phyloP scores from a whole-genome alignment of 2,113 vertebrate genomes.

The Psittacus erithacus region DNA sequence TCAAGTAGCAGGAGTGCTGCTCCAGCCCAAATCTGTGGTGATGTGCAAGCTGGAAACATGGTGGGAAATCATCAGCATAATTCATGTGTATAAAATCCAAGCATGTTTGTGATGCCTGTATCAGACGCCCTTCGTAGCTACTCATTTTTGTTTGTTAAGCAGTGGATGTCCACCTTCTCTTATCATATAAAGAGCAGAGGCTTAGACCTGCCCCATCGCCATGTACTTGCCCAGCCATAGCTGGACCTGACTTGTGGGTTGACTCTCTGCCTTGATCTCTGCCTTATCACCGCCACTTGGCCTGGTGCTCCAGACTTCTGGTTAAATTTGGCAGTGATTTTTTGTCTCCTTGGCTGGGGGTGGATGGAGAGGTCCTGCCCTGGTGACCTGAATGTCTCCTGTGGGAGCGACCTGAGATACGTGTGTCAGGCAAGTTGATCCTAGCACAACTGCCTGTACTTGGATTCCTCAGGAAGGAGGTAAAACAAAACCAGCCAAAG shows the following conservation, averaged over 20 bases:
- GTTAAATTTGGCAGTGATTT: not conserved
- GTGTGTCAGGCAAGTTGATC: not conserved
- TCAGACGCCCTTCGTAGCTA: not conserved
- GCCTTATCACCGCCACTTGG: not conserved
- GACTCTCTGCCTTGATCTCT: not conserved
- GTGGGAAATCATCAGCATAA: not conserved
- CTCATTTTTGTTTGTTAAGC: not conserved
- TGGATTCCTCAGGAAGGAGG: not conserved
- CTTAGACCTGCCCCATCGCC: not conserved
- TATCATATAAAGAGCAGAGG: accelerated
- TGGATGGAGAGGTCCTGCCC: not conserved
- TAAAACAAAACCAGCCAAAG: not conserved
- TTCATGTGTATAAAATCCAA: not conserved
- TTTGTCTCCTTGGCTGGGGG: not conserved
- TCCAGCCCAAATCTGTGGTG: not conserved
- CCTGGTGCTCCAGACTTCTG: not conserved
- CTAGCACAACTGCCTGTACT: not conserved
- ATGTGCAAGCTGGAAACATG: not conserved
- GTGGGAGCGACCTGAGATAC: not conserved
- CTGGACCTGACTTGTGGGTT: not conserved
- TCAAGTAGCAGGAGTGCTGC: accelerated
- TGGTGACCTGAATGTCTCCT: not conserved
- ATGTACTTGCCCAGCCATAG: accelerated
- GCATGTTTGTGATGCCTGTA: not conserved
- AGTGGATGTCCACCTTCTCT: not conserved